Conservation (phyloP, 1,140 invertebrate genomes). For the Drosophila melanogaster region Release_6_plus_ISO1_MT NT_037436.4:16457001-16457500, state of each 20-base stretch:
- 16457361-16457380: constrained; percentile 31
- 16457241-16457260: constrained; percentile 54
- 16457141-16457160: constrained; percentile 13
- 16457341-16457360: constrained; percentile 22
- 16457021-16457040: constrained; percentile 75
- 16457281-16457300: constrained; percentile 42
- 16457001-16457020: constrained; percentile 63
- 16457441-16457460: constrained; percentile 22
- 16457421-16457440: not conserved
- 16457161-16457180: constrained; percentile 4
- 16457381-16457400: constrained; percentile 42
- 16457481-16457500: not conserved
- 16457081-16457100: constrained; percentile 52
- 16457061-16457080: constrained; percentile 63
- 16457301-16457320: constrained; percentile 25
- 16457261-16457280: constrained; percentile 13
- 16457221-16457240: constrained; percentile 60
- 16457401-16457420: constrained; percentile 14
- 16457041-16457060: constrained; percentile 61
- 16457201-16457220: constrained; percentile 74
- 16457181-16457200: constrained; percentile 44
- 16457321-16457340: constrained; percentile 14
- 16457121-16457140: not conserved
- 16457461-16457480: constrained; percentile 5
- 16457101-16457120: constrained; percentile 1